These are phyloP conservation scores for Scleropages formosus DNA, from an alignment of 2,797 vertebrate species.

Conservation along the genomic window DNA sequence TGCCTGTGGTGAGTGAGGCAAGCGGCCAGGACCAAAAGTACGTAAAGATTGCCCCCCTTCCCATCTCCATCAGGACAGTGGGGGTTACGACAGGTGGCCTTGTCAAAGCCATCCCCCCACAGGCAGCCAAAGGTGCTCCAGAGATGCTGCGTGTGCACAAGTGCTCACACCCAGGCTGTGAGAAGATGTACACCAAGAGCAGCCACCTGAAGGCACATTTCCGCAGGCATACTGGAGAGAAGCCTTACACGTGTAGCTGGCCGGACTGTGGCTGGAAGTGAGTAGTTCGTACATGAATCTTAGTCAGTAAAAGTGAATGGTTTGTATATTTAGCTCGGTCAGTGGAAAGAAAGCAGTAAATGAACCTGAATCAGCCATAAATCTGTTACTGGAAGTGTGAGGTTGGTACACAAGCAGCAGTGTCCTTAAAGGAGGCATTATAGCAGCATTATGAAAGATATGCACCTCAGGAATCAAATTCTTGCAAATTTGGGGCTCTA, in stretches of 20 bases:
- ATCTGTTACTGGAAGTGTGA: no score
- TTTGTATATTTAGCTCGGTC: no score
- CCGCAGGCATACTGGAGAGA: conserved; percentile 74
- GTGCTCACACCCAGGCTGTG: conserved; percentile 75
- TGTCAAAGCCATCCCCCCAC: conserved; percentile 60
- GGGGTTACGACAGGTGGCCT: conserved; percentile 59
- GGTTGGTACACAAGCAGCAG: no score
- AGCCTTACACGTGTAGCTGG: conserved; percentile 77
- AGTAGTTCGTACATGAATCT: background rate
- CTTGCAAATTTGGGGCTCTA: no score
- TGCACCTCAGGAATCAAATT: no score
- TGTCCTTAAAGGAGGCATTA: no score
- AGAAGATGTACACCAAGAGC: conserved; percentile 81
- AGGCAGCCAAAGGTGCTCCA: conserved; percentile 53
- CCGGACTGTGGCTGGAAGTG: conserved; percentile 78
- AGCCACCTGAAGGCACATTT: conserved; percentile 78
- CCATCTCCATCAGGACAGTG: conserved; percentile 66
- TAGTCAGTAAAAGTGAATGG: no score
- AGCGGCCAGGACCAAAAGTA: conserved; percentile 70
- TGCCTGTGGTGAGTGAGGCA: conserved; percentile 52
- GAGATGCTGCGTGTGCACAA: conserved; percentile 71
- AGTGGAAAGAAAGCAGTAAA: no score
- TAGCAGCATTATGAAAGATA: no score
- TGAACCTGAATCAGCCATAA: no score
- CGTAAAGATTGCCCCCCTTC: conserved; percentile 74